Percentiles rank a stretch among this genome's conserved stretches.
These are phyloP conservation scores for Leiothrix lutea DNA, from an alignment of 2,113 vertebrate species.

Conservation along the genomic window DNA sequence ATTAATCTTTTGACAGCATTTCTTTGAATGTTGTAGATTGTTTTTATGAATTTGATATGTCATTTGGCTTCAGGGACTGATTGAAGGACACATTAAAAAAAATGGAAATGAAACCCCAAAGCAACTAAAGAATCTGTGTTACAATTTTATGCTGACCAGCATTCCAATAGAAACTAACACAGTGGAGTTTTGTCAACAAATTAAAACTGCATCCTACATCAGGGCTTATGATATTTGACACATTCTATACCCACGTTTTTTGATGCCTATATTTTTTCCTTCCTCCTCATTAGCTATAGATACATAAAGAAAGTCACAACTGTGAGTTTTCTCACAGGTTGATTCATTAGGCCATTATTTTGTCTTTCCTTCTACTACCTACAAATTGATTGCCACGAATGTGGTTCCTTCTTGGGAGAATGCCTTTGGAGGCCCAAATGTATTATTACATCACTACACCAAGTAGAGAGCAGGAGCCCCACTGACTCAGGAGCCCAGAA, in stretches of 20 bases:
- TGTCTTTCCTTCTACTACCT: background rate
- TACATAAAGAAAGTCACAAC: background rate
- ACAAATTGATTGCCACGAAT: background rate
- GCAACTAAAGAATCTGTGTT: background rate
- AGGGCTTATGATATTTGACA: background rate
- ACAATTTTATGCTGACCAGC: background rate
- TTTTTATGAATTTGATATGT: background rate
- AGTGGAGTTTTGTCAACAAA: background rate
- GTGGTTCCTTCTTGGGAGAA: background rate
- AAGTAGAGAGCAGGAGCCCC: background rate
- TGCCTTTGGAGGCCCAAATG: background rate
- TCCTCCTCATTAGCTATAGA: background rate
- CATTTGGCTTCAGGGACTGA: background rate
- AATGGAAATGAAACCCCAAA: background rate
- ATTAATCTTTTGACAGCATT: background rate
- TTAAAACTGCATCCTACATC: background rate
- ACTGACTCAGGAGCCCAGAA: background rate
- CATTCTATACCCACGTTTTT: background rate
- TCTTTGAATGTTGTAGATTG: background rate
- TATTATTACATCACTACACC: accelerated
- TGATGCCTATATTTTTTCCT: background rate
- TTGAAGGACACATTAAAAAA: background rate
- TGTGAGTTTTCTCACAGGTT: background rate
- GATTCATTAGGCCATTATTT: background rate
- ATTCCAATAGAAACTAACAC: background rate